These are phyloP conservation scores for Ammodytes marinus DNA, from an alignment of 2,113 vertebrate genomes.

Conservation along the genomic window DNA sequence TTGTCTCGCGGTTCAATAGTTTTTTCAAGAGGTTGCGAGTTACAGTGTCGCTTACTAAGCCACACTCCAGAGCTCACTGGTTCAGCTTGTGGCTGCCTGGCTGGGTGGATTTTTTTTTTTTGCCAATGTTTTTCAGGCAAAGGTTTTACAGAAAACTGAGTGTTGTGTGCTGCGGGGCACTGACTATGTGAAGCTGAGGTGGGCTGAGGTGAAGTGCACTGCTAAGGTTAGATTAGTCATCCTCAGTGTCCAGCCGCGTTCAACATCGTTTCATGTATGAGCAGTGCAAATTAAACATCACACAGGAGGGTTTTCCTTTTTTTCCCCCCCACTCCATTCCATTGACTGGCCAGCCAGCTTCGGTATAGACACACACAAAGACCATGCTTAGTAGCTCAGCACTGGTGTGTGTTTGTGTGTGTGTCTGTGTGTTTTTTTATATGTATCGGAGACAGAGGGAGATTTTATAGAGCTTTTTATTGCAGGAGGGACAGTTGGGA, in stretches of 20 bases:
- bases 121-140: not conserved
- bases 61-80: not conserved
- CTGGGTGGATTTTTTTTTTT: not conserved
- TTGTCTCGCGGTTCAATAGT: not conserved
- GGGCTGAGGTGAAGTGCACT: not conserved
- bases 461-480: slow-evolving; percentile 1
- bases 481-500: slow-evolving; percentile 31
- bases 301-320: slow-evolving; percentile 20
- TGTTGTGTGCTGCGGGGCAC: not conserved
- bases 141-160: not conserved
- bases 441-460: not conserved
- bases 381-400: slow-evolving; percentile 7
- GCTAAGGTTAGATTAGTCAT: slow-evolving; percentile 16
- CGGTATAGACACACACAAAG: slow-evolving; percentile 17
- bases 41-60: not conserved
- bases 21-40: not conserved
- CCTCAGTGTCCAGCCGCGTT: slow-evolving; percentile 8
- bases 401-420: not conserved
- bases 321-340: not conserved
- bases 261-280: slow-evolving; percentile 5
- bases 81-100: not conserved
- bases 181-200: not conserved
- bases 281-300: slow-evolving; percentile 49
- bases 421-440: not conserved
- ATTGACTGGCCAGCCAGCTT: slow-evolving; percentile 4